Percentiles rank a stretch among this genome's conserved stretches.
Evolutionary conservation across 2,797 vertebrate species (phyloP).

Genomic region (Vultur gryphus): DNA sequence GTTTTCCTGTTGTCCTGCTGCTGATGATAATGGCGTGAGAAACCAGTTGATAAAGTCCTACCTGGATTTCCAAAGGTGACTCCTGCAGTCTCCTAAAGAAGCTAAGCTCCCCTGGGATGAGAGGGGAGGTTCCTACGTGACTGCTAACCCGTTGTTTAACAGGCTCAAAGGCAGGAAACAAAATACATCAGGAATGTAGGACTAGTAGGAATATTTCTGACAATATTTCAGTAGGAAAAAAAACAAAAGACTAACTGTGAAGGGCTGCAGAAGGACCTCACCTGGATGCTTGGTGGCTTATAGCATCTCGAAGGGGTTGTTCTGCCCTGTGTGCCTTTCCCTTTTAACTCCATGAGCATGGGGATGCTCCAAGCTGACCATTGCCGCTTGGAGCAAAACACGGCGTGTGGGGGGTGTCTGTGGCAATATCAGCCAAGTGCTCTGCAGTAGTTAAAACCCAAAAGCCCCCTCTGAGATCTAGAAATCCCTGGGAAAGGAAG

Average conservation of each 20-base stretch:
- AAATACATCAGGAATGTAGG: neutral
- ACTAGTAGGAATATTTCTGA: neutral
- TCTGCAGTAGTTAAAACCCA: neutral
- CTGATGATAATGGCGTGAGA: accelerated
- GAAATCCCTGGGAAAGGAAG: neutral
- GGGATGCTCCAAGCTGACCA: neutral
- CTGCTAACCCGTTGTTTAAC: accelerated
- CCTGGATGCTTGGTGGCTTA: neutral
- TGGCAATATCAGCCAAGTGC: neutral
- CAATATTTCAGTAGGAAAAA: neutral
- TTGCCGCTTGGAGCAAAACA: accelerated
- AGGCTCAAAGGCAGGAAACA: neutral
- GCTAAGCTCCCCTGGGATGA: neutral
- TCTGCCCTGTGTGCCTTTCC: neutral
- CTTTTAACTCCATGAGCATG: accelerated
- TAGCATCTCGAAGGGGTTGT: neutral
- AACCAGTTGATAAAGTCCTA: neutral
- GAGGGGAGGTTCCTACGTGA: neutral
- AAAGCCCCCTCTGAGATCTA: neutral
- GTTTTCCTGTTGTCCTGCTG: neutral
- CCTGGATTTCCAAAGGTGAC: neutral
- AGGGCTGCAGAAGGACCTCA: neutral
- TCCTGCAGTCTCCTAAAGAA: neutral
- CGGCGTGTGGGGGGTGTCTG: accelerated
- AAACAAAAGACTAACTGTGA: neutral